Evolutionary conservation across 37 sponge, comb jelly and placozoan species (phyloP), one percentile per base, ranked within the genome.

Genomic region (Axinella damicornis): DNA sequence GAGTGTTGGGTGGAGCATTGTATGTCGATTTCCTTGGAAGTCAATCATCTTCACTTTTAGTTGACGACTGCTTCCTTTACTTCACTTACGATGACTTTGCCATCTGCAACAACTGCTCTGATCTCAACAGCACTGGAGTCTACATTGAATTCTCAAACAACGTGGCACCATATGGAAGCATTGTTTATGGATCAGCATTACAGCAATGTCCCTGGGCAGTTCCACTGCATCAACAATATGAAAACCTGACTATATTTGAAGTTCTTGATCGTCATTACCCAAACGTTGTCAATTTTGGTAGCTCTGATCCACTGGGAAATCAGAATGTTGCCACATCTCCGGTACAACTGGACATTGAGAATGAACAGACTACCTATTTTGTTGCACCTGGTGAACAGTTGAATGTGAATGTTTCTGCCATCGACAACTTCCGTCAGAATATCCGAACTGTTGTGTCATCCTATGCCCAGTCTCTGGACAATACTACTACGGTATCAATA

Each of bases 151-250:
- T 87, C 53, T 25, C 13, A 33, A 32, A 64, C 36, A 87, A 87
- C 27, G 2, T 15, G 6, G 81, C 88, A 38, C 73, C 57, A 17
- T 36, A 55, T 41, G 80, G 87, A 22, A 64, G 81, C 37, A 65
- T 25, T 13, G 39, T 81, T 14, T 80, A 34, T 81, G 88, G 88
- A 20, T 67, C 82, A 4, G 36, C 88, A 33, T 70, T 87, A 13
- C 21, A 40, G 12, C 36, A 57, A 1, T 87, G 88, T 36, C 77
- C 88, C 69, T 87, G 88, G 88, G 73, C 73, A 46, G 46, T 46
- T 55, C n/a, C 11, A 55, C 58, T 46, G 2, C 40, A 55, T 19
- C 14, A 21, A 17, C 2, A 37, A 22, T 16, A 39, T 56, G 46
- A 46, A 46, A 9, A 9, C n/a, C 35, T 20, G 35, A 30, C 69